These are phyloP conservation scores for Agriopis marginaria DNA, from an alignment of 2,888 invertebrate genomes.

Conservation along the genomic window DNA sequence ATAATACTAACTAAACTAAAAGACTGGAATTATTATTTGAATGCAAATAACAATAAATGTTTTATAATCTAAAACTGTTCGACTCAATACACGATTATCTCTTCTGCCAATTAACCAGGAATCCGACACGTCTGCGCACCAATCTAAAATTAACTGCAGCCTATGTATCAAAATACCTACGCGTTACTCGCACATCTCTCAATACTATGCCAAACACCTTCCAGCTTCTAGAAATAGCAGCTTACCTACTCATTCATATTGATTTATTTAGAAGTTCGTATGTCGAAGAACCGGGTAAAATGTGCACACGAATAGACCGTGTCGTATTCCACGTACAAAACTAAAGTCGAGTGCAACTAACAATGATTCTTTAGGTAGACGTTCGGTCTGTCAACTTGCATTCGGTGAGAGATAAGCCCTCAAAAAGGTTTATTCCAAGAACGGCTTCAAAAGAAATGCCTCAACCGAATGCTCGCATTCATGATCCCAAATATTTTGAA, in stretches of 20 bases:
- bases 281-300: conserved; percentile 53
- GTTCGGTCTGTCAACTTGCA: conserved; percentile 54
- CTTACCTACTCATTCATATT: conserved; percentile 77
- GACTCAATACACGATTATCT: conserved; percentile 78
- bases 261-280: conserved; percentile 71
- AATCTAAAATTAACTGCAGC: conserved; percentile 86
- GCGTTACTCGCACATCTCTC: conserved; percentile 85
- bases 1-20: neutral
- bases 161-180: conserved; percentile 86
- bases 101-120: conserved; percentile 84
- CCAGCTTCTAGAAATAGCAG: conserved; percentile 83
- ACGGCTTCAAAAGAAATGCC: conserved; percentile 74
- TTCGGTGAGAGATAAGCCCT: conserved; percentile 56
- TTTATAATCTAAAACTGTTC: conserved; percentile 47
- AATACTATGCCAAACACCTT: conserved; percentile 86
- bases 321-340: conserved; percentile 47
- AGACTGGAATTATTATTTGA: conserved; percentile 37
- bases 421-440: conserved; percentile 72
- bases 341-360: conserved; percentile 46
- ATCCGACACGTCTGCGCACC: conserved; percentile 85
- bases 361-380: conserved; percentile 54
- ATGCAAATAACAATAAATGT: conserved; percentile 24
- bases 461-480: conserved; percentile 70
- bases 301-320: conserved; percentile 53
- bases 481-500: conserved; percentile 85